A percentile compares a stretch with the other conserved stretches of the same genome.
phyloP scores from a whole-genome alignment of 1,140 invertebrate genomes.

The Zophobas atratus region DNA sequence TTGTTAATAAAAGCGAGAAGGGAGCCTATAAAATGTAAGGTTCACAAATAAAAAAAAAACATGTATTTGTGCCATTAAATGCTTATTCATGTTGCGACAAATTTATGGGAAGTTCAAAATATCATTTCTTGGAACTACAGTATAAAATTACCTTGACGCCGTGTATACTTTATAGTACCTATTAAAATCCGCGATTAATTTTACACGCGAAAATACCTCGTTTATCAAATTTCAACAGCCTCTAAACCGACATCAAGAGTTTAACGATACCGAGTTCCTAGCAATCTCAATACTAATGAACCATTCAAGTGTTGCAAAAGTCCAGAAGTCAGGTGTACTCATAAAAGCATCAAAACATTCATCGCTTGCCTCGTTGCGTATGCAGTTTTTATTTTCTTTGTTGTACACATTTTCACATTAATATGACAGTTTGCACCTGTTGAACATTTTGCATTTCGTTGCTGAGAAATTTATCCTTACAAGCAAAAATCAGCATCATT shows the following conservation, averaged over 20 bases:
- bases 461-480: conserved; percentile 18
- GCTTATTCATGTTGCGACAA: background rate
- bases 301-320: conserved; percentile 9
- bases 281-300: conserved; percentile 25
- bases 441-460: conserved; percentile 11
- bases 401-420: conserved; percentile 12
- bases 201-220: background rate
- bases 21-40: no score
- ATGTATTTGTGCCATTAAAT: background rate
- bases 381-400: conserved; percentile 1
- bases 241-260: background rate
- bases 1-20: no score
- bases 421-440: conserved; percentile 36
- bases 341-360: background rate
- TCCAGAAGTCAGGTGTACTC: conserved; percentile 12
- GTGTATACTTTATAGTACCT: background rate
- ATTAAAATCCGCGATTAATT: background rate
- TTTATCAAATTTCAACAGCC: conserved; percentile 4
- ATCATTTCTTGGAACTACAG: background rate
- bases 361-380: background rate
- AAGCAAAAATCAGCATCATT: conserved; percentile 27
- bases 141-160: background rate
- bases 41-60: no score
- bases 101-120: background rate
- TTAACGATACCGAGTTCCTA: conserved; percentile 1